phyloP scores from a whole-genome alignment of 2,888 invertebrate species.

The Ormyrus labotus region DNA sequence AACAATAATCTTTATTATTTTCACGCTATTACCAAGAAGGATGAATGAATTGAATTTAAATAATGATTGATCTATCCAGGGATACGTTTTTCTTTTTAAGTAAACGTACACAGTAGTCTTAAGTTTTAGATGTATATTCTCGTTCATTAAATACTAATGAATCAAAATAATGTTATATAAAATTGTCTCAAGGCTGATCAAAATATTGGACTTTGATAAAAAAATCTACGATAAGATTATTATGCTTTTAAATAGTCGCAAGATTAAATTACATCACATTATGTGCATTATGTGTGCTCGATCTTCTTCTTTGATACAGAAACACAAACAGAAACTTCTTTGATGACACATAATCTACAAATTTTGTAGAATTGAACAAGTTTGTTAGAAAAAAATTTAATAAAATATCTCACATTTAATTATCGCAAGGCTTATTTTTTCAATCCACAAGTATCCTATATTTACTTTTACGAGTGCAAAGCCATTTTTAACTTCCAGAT shows the following conservation, averaged over 20 bases:
- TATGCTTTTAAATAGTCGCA: slow-evolving; percentile 2
- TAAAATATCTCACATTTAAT: slow-evolving; percentile 27
- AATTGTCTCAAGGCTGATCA: slow-evolving; percentile 42
- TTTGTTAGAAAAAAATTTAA: slow-evolving; percentile 19
- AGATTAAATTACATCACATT: slow-evolving; percentile 33
- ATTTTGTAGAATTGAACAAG: too few species aligned
- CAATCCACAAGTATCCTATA: not conserved
- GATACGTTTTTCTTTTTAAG: slow-evolving; percentile 21
- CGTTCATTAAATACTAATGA: slow-evolving; percentile 24
- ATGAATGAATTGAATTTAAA: slow-evolving; percentile 3
- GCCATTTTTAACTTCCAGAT: too few species aligned
- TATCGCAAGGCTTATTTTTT: not conserved
- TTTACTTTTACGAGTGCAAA: too few species aligned
- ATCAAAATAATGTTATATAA: slow-evolving; percentile 9
- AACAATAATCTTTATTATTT: not conserved
- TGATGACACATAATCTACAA: too few species aligned
- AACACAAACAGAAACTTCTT: too few species aligned
- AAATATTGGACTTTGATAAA: slow-evolving; percentile 41
- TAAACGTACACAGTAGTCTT: not conserved
- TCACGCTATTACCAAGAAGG: slow-evolving; percentile 1
- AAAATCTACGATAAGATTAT: slow-evolving; percentile 32
- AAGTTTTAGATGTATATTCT: not conserved
- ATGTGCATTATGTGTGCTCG: not conserved
- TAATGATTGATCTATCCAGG: slow-evolving; percentile 20
- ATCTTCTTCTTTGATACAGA: too few species aligned